Evolutionary conservation across 2,797 vertebrate genomes (phyloP).

Genomic region (Mycteria americana): DNA sequence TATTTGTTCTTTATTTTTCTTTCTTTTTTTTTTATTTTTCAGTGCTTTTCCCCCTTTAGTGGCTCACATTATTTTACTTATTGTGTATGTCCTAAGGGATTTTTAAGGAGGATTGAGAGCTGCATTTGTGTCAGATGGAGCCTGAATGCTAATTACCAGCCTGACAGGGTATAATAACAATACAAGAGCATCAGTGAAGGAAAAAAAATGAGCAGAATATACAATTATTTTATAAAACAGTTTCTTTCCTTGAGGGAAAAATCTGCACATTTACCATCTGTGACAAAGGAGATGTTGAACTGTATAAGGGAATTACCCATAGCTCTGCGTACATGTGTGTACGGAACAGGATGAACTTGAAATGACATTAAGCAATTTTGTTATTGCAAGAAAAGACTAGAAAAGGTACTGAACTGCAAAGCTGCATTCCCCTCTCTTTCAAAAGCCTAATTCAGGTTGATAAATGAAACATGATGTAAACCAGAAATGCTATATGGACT

Average conservation of each 20-base stretch:
- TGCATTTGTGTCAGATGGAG: conserved; percentile 60
- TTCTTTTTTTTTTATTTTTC: background rate
- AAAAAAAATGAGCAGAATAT: conserved; percentile 66
- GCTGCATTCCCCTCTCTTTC: conserved; percentile 32
- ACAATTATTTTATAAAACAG: conserved; percentile 73
- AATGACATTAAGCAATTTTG: conserved; percentile 73
- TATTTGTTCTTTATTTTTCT: background rate
- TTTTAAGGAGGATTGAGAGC: conserved; percentile 61
- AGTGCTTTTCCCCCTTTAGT: background rate
- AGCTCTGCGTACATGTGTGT: conserved; percentile 44
- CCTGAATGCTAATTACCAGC: conserved; percentile 71
- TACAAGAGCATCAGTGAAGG: conserved; percentile 61
- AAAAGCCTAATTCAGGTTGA: conserved; percentile 49
- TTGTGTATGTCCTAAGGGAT: conserved; percentile 32
- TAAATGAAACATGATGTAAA: conserved; percentile 59
- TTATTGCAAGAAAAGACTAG: conserved; percentile 54
- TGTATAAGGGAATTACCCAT: conserved; percentile 61
- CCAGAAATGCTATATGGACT: conserved; percentile 33
- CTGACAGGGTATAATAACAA: conserved; percentile 70
- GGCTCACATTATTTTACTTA: conserved; percentile 40
- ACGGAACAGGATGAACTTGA: conserved; percentile 69
- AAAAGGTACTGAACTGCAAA: conserved; percentile 50
- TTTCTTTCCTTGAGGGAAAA: conserved; percentile 73
- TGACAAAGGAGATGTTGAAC: conserved; percentile 67
- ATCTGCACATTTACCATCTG: conserved; percentile 71